Evolutionary conservation across 2,888 invertebrate species (phyloP).

Genomic region (Philopedon plagiatum): DNA sequence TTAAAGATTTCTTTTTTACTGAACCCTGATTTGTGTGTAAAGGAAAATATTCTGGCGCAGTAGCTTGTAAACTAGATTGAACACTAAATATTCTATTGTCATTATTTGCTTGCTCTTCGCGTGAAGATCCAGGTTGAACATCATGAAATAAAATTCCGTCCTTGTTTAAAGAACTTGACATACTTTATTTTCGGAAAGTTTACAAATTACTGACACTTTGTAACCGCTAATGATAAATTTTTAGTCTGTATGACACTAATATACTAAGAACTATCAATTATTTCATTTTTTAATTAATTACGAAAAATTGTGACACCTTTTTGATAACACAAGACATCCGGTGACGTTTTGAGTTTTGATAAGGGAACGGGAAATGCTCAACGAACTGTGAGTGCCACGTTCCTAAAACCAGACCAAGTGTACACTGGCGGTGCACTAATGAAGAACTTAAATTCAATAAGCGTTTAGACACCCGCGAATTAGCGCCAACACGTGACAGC

Average conservation of each 20-base stretch:
- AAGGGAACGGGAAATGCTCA: too few relatives aligned
- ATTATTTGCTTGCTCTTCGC: not conserved
- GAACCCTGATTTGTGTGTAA: constrained; percentile 27
- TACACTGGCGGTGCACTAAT: too few relatives aligned
- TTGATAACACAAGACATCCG: not conserved
- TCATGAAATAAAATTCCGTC: not conserved
- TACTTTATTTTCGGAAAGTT: not conserved
- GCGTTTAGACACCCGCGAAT: too few relatives aligned
- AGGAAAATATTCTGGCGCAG: constrained; percentile 37
- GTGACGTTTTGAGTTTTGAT: not conserved
- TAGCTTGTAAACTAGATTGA: constrained; percentile 31
- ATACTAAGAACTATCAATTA: not conserved
- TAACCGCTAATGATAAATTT: not conserved
- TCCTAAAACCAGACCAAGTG: too few relatives aligned
- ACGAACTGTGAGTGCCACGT: too few relatives aligned
- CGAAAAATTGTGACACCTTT: not conserved
- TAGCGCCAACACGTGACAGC: too few relatives aligned
- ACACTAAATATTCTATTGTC: not conserved
- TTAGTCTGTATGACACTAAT: not conserved
- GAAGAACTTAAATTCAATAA: too few relatives aligned
- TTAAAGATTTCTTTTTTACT: constrained; percentile 21
- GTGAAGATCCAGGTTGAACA: not conserved
- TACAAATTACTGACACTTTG: not conserved
- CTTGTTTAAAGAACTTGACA: not conserved
- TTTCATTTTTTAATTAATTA: not conserved